Conservation (phyloP, 2,113 vertebrate genomes). For the Fulica atra region DNA sequence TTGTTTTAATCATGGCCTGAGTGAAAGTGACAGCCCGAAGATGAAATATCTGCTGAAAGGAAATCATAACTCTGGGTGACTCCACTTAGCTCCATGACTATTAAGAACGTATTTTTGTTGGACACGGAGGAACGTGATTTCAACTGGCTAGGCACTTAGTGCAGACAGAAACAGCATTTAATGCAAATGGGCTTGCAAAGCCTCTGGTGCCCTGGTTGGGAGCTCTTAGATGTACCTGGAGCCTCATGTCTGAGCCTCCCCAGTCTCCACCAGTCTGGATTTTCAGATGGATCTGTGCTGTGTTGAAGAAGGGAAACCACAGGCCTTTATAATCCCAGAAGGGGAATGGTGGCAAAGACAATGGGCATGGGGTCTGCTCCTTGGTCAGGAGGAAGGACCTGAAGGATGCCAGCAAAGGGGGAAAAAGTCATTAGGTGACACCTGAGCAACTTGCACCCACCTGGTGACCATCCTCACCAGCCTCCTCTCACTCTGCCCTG, state of each 20-base stretch:
- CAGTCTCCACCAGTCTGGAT: not conserved
- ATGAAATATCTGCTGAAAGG: conserved; percentile 72
- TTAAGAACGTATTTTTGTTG: conserved; percentile 44
- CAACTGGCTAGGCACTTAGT: not conserved
- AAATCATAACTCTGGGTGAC: conserved; percentile 68
- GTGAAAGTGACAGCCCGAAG: conserved; percentile 73
- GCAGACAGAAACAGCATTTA: too few species aligned
- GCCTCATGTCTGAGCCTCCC: not conserved
- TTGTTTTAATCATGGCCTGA: conserved; percentile 81
- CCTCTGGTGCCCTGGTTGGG: not conserved
- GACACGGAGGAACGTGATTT: not conserved
- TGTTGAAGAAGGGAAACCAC: not conserved
- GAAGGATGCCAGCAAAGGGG: not conserved
- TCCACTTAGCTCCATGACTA: conserved; percentile 64
- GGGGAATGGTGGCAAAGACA: not conserved
- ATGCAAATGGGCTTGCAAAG: not conserved
- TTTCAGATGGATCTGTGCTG: not conserved
- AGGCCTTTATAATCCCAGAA: not conserved
- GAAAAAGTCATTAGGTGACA: not conserved
- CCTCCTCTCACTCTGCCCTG: not conserved
- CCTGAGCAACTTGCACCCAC: not conserved
- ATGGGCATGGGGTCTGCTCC: not conserved
- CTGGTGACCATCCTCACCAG: not conserved
- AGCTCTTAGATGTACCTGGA: not conserved
- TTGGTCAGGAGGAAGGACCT: not conserved